A percentile compares a stretch with the other conserved stretches of the same genome.
Evolutionary conservation across 2,888 invertebrate species (phyloP).

Genomic region (Cephonodes hylas): DNA sequence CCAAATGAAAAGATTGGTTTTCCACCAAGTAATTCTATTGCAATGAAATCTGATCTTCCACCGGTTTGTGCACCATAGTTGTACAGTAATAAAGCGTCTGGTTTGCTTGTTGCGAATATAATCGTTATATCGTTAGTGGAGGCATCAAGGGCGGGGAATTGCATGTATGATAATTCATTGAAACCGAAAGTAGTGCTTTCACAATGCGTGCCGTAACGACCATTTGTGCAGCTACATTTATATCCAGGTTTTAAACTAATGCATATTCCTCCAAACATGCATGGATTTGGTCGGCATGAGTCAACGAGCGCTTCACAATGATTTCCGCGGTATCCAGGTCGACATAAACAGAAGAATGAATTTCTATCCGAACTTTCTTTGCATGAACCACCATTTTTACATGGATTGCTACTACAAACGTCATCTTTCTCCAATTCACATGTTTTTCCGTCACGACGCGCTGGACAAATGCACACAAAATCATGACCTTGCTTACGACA

Average conservation of each 20-base stretch:
- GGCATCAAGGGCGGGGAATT: constrained; percentile 91
- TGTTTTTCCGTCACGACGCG: constrained; percentile 88
- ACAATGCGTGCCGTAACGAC: constrained; percentile 94
- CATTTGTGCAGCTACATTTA: constrained; percentile 91
- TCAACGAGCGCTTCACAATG: constrained; percentile 94
- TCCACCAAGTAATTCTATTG: constrained; percentile 92
- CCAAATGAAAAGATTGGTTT: constrained; percentile 94
- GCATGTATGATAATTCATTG: constrained; percentile 93
- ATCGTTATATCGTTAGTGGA: constrained; percentile 95
- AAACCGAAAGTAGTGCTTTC: constrained; percentile 95
- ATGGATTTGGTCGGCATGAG: constrained; percentile 96
- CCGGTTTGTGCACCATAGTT: constrained; percentile 94
- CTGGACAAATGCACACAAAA: constrained; percentile 91
- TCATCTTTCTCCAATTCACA: constrained; percentile 93
- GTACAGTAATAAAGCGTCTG: constrained; percentile 92
- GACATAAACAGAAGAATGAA: constrained; percentile 94
- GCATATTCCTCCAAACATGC: constrained; percentile 93
- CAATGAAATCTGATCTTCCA: constrained; percentile 95
- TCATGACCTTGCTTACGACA: constrained; percentile 92
- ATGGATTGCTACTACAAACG: constrained; percentile 92
- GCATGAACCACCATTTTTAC: constrained; percentile 95
- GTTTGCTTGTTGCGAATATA: constrained; percentile 93
- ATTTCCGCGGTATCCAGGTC: constrained; percentile 94
- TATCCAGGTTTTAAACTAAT: constrained; percentile 94
- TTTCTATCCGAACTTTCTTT: constrained; percentile 92